Percentiles rank a stretch among this genome's conserved stretches.
Conservation (phyloP, 2,113 vertebrate genomes). For the Daubentonia madagascariensis region DNA sequence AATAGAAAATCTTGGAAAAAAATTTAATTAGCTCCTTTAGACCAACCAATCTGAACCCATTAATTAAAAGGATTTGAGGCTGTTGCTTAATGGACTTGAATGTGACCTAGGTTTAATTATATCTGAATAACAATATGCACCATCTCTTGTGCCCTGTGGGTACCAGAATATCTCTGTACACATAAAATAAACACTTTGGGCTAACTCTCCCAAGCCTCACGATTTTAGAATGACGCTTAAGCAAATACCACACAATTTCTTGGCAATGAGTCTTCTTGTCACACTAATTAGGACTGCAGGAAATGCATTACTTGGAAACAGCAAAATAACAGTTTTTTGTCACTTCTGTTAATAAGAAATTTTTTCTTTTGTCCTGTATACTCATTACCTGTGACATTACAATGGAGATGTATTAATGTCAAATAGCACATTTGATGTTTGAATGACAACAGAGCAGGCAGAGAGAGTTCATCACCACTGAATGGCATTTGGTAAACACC, state of each 20-base stretch:
- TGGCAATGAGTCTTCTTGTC: slow-evolving; percentile 34
- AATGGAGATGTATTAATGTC: neutral
- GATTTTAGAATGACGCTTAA: slow-evolving; percentile 31
- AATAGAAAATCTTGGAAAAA: slow-evolving; percentile 63
- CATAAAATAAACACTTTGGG: slow-evolving; percentile 26
- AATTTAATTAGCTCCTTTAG: slow-evolving; percentile 74
- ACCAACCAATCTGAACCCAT: slow-evolving; percentile 75
- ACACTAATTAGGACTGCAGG: slow-evolving; percentile 42
- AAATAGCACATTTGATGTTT: neutral
- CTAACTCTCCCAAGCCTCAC: slow-evolving; percentile 42
- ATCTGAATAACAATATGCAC: slow-evolving; percentile 60
- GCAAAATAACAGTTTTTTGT: slow-evolving; percentile 35
- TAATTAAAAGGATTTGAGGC: slow-evolving; percentile 79
- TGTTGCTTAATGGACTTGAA: slow-evolving; percentile 67
- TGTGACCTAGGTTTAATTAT: slow-evolving; percentile 66
- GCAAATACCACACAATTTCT: slow-evolving; percentile 40
- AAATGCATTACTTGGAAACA: slow-evolving; percentile 44
- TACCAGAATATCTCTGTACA: neutral
- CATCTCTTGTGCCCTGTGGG: slow-evolving; percentile 15
- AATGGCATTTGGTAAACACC: neutral
- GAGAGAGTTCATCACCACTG: neutral
- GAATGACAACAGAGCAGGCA: neutral
- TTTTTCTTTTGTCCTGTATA: slow-evolving; percentile 1
- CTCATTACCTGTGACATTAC: slow-evolving; percentile 29
- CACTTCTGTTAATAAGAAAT: slow-evolving; percentile 6